phyloP scores from a whole-genome alignment of 2,113 vertebrate species.

The Gallinago media region DNA sequence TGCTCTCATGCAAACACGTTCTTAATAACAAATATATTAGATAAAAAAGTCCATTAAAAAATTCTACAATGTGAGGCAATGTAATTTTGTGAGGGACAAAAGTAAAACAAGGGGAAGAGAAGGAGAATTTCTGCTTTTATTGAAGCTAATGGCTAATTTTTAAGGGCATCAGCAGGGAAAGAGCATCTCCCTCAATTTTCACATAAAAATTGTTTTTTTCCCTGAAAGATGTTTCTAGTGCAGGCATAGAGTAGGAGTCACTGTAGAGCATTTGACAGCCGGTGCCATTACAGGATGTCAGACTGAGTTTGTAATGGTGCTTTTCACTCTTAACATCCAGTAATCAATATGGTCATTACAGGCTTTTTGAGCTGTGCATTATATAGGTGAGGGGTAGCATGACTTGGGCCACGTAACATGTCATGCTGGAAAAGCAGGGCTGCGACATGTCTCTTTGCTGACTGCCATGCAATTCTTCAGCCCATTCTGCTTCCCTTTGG shows the following conservation, averaged over 20 bases:
- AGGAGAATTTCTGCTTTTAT: neutral
- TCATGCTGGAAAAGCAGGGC: neutral
- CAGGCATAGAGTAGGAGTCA: neutral
- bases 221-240: neutral
- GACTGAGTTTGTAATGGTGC: neutral
- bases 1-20: neutral
- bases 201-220: neutral
- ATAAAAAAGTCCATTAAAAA: neutral
- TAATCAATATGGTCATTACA: neutral
- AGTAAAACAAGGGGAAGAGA: neutral
- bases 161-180: neutral
- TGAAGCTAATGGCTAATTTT: neutral
- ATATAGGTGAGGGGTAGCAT: neutral
- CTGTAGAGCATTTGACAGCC: accelerated
- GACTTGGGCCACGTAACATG: neutral
- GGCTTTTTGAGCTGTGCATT: neutral
- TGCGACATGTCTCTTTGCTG: neutral
- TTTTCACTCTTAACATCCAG: neutral
- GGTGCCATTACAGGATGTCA: neutral
- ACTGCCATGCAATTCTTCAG: neutral
- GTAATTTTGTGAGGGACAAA: neutral
- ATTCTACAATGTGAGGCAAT: neutral
- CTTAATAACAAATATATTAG: neutral
- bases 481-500: neutral
- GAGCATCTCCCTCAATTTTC: neutral